Conservation (phyloP, 2,888 invertebrate species). For the Agonopterix subpropinquella region DNA sequence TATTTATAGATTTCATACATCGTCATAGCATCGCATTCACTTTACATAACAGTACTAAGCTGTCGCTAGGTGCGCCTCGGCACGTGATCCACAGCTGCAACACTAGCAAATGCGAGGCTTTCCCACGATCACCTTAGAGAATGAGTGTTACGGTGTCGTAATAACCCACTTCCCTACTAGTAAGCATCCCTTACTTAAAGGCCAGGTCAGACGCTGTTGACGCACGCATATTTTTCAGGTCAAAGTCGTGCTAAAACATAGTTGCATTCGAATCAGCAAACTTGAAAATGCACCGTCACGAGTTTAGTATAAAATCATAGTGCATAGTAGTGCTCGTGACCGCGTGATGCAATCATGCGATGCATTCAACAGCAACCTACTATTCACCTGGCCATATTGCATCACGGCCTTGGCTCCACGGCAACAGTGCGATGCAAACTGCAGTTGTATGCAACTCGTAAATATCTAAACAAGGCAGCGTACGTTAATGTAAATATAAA, state of each 20-base stretch:
- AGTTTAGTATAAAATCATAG: not conserved
- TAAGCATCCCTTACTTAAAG: slow-evolving; percentile 19
- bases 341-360: slow-evolving; percentile 46
- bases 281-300: not conserved
- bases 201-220: slow-evolving; percentile 13
- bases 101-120: slow-evolving; percentile 34
- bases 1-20: slow-evolving; percentile 71
- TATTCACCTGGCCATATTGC: slow-evolving; percentile 56
- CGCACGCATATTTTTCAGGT: slow-evolving; percentile 17
- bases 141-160: slow-evolving; percentile 21
- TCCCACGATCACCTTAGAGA: slow-evolving; percentile 40
- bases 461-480: slow-evolving; percentile 5
- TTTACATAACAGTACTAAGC: slow-evolving; percentile 64
- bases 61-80: slow-evolving; percentile 42
- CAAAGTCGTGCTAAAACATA: slow-evolving; percentile 22
- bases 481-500: slow-evolving; percentile 9
- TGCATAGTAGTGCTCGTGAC: slow-evolving; percentile 12
- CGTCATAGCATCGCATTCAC: slow-evolving; percentile 58
- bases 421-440: slow-evolving; percentile 55
- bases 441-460: slow-evolving; percentile 39
- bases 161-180: slow-evolving; percentile 45
- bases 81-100: slow-evolving; percentile 35
- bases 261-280: not conserved
- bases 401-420: slow-evolving; percentile 64
- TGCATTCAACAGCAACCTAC: slow-evolving; percentile 47